Evolutionary conservation across 2,797 vertebrate species (phyloP).

Genomic region (Pseudocheirus occidentalis): DNA sequence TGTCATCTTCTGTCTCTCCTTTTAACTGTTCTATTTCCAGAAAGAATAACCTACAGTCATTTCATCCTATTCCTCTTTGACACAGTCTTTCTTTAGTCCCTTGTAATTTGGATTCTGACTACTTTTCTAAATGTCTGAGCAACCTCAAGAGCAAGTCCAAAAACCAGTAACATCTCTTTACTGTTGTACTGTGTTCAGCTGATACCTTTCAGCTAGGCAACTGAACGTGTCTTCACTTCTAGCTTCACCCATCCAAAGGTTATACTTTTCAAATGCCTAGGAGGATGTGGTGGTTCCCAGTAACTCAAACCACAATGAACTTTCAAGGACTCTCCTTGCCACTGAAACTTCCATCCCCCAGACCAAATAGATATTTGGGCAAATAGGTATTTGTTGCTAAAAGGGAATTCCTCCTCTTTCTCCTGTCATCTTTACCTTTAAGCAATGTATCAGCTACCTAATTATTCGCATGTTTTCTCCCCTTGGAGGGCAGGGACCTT

Average conservation of each 20-base stretch:
- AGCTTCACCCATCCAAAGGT: background rate
- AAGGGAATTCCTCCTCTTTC: background rate
- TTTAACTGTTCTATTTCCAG: background rate
- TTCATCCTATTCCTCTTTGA: background rate
- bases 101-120: background rate
- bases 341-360: background rate
- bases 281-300: background rate
- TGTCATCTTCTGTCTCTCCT: background rate
- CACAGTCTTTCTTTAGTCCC: background rate
- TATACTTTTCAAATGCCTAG: background rate
- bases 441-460: background rate
- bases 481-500: background rate
- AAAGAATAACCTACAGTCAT: background rate
- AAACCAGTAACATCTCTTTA: background rate
- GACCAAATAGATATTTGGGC: background rate
- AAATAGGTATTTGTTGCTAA: background rate
- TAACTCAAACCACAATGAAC: background rate
- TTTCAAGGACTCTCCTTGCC: background rate
- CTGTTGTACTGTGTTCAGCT: background rate
- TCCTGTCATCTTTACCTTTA: background rate
- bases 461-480: background rate
- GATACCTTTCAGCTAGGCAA: background rate
- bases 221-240: background rate
- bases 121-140: background rate
- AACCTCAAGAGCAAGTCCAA: background rate